Base-by-base conservation (phyloP, 2,888 invertebrate genomes). In the Chrysotoxum bicinctum region DNA sequence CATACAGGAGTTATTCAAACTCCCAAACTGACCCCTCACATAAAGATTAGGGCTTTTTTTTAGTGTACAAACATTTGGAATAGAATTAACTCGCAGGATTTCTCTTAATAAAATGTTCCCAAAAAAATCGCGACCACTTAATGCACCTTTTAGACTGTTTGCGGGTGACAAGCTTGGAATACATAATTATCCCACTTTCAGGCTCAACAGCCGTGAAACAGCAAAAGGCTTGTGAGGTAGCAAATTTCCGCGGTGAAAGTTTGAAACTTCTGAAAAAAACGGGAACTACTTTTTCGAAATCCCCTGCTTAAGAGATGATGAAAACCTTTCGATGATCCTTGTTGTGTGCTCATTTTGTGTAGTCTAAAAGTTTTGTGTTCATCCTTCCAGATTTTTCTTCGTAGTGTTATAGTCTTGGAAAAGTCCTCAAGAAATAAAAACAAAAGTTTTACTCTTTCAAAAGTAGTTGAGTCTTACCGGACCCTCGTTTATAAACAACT, bases 291-390 rank as follows among this genome's bases (percentile, higher is more conserved):
- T 77, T 16, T 37, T 73, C 48, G 32, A 79, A 79, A 74, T 79
- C 69, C 48, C 21, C 58, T 75, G 45, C 69, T 79, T 70, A 79
- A 84, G 35, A 62, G 68, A 83, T 83, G 79, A 84, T 70, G 75
- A 84, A 75, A 83, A 78, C 74, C 64, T 83, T 79, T 83, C 70
- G 81, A 81, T 81, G 83, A 84, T 84, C 69, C 79, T 84, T 84
- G 75, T 64, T 79, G 83, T 80, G 69, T 80, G 74, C 70, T 80
- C 74, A 84, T 84, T 80, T 80, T 37, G 56, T 75, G 69, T 48
- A 75, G 64, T 75, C 56, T 19, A 64, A 75, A 84, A 83, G 35
- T 64, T 84, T 84, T 70, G 14, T 14, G 21, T 68, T 35, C 52
- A 26, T 23, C 35, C 35, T 21, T 23, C n/a, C 19, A 66, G 23